Evolutionary conservation across 2,888 invertebrate genomes (phyloP), one percentile per base, ranked within the genome.

Genomic region (Dromius quadrimaculatus): DNA sequence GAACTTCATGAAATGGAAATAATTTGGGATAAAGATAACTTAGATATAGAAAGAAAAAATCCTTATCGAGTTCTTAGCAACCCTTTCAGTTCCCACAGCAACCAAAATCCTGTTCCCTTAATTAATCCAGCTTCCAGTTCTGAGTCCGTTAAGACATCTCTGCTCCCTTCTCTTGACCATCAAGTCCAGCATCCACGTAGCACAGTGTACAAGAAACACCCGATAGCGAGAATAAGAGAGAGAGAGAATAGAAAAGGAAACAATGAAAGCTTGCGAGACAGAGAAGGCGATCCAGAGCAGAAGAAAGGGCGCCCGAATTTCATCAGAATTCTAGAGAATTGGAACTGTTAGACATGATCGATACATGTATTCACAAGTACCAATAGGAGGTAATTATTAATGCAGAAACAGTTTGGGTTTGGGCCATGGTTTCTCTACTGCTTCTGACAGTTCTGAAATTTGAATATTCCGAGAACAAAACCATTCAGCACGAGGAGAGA

Each of bases 351-450:
- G 41, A 59, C 68, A 68, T 68, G 54, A 68, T 68, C 68, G 68
- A 68, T 68, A 68, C 68, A 68, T 59, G 68, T 68, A 59, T 72
- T 75, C 73, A 73, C 73, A 72, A 72, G 72, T 73, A 73, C 74
- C 73, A 73, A 74, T 75, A 74, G 75, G 74, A 73, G 74, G 73
- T 76, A 76, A 76, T 76, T 77, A 77, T 77, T 75, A 75, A 76
- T 76, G 75, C 75, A 74, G 71, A 71, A 72, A 59, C 71, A 72
- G 73, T 72, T 73, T 23, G 64, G 32, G 28, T 57, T 57, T n/a
- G n/a, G n/a, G n/a, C n/a, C 41, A 5, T 9, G 3, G 8, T 11
- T 17, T 41, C 62, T 62, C 41, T 38, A 43, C 68, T 68, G 68
- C 41, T 68, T 68, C 59, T 68, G 68, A 68, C 68, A 68, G 43